Evolutionary conservation across 1,140 invertebrate genomes (phyloP).

Genomic region (Neuroterus valhalla): DNA sequence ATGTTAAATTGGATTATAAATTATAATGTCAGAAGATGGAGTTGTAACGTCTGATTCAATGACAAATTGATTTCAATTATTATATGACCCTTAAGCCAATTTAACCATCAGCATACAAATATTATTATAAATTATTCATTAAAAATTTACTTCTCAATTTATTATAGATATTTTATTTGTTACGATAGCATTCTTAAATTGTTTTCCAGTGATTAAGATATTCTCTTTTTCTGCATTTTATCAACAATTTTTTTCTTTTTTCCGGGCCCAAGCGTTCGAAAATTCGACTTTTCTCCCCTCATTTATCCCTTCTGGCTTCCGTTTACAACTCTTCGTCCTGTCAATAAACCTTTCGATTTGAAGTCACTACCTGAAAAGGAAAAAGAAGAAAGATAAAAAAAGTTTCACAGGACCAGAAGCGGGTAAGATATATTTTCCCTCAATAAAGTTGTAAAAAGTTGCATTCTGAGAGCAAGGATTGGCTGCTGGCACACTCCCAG

Average conservation of each 20-base stretch:
- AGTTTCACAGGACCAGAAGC: not conserved
- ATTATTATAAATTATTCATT: too few relatives aligned
- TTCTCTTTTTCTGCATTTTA: too few relatives aligned
- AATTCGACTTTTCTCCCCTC: not conserved
- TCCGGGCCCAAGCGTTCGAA: not conserved
- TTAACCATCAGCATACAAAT: too few relatives aligned
- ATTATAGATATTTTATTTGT: too few relatives aligned
- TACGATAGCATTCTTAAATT: too few relatives aligned
- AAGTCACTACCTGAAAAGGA: conserved; percentile 4
- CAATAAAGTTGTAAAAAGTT: conserved; percentile 19
- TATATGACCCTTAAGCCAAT: too few relatives aligned
- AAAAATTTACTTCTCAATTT: too few relatives aligned
- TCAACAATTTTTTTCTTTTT: not conserved
- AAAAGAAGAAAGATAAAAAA: conserved; percentile 19
- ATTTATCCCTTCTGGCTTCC: conserved; percentile 13
- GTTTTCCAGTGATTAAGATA: too few relatives aligned
- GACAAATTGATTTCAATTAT: too few relatives aligned
- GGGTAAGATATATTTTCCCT: conserved; percentile 12
- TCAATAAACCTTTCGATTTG: conserved; percentile 28
- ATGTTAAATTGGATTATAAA: too few relatives aligned
- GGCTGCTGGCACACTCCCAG: conserved; percentile 15
- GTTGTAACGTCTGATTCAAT: too few relatives aligned
- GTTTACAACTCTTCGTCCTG: conserved; percentile 29
- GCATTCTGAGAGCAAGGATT: conserved; percentile 4
- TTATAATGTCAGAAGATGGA: too few relatives aligned